These are phyloP conservation scores for Todus mexicanus DNA, from an alignment of 2,797 vertebrate genomes.

Conservation along the genomic window DNA sequence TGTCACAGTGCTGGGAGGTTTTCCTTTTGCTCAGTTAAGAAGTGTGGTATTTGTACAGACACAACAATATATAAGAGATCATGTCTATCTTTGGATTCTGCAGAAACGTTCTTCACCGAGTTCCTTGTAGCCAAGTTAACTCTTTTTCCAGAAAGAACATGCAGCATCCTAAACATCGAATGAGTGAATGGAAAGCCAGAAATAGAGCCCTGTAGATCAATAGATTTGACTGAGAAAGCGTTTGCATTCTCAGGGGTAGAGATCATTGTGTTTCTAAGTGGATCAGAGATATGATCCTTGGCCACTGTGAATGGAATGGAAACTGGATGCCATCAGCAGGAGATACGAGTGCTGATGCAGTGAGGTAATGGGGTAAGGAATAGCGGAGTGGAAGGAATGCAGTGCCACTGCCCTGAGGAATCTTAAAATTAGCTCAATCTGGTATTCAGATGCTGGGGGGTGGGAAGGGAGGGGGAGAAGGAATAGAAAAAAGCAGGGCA, in stretches of 20 bases:
- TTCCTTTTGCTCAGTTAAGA: neutral
- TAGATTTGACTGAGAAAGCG: slow-evolving; percentile 84
- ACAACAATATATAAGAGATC: neutral
- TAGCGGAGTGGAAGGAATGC: slow-evolving; percentile 74
- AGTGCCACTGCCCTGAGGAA: slow-evolving; percentile 65
- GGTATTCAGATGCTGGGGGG: neutral
- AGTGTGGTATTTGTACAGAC: neutral
- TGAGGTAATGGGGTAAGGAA: slow-evolving; percentile 83
- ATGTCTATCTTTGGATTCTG: slow-evolving; percentile 62
- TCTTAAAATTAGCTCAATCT: slow-evolving; percentile 76
- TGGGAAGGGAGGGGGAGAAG: neutral
- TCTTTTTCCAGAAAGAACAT: slow-evolving; percentile 60
- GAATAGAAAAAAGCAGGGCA: neutral
- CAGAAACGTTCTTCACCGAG: slow-evolving; percentile 35
- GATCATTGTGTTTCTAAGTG: slow-evolving; percentile 89
- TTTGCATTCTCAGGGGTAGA: slow-evolving; percentile 89
- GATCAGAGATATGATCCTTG: slow-evolving; percentile 88
- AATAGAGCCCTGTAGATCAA: slow-evolving; percentile 89
- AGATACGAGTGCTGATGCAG: slow-evolving; percentile 73
- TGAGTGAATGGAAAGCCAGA: slow-evolving; percentile 85
- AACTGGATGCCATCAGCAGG: slow-evolving; percentile 81
- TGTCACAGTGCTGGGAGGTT: neutral
- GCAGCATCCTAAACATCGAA: slow-evolving; percentile 45
- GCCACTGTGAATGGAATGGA: slow-evolving; percentile 83
- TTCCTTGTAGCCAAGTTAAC: slow-evolving; percentile 60